Evolutionary conservation across 2,888 invertebrate genomes (phyloP).

Genomic region (Charanyca ferruginea): DNA sequence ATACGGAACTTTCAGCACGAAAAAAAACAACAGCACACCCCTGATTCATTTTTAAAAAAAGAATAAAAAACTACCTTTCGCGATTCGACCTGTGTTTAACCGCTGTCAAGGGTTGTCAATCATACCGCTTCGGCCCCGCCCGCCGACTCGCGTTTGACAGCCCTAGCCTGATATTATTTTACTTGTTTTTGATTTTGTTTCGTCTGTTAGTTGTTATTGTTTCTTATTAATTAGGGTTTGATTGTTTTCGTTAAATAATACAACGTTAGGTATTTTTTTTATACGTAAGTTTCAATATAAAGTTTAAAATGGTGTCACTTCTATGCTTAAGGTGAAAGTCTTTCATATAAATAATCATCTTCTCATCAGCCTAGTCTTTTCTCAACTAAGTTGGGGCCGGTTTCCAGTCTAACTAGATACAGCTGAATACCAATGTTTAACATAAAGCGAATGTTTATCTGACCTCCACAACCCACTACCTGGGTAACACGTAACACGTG

Average conservation of each 20-base stretch:
- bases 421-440: too few species aligned
- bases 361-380: too few species aligned
- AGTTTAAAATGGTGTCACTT: too few species aligned
- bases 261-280: not conserved
- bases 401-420: too few species aligned
- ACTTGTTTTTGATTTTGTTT: constrained; percentile 65
- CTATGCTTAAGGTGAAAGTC: too few species aligned
- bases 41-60: constrained; percentile 63
- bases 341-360: too few species aligned
- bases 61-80: constrained; percentile 79
- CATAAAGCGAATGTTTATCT: too few species aligned
- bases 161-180: constrained; percentile 69
- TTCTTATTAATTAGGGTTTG: constrained; percentile 59
- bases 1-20: constrained; percentile 71
- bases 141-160: constrained; percentile 71
- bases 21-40: constrained; percentile 62
- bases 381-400: too few species aligned
- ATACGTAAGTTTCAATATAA: too few species aligned
- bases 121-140: constrained; percentile 75
- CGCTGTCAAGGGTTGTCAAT: constrained; percentile 88
- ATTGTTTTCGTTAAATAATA: constrained; percentile 35
- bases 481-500: too few species aligned
- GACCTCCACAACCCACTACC: too few species aligned
- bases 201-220: constrained; percentile 62
- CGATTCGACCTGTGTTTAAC: constrained; percentile 89